These are phyloP conservation scores for Phyllotreta cruciferae DNA, from an alignment of 2,888 invertebrate genomes.

Conservation along the genomic window DNA sequence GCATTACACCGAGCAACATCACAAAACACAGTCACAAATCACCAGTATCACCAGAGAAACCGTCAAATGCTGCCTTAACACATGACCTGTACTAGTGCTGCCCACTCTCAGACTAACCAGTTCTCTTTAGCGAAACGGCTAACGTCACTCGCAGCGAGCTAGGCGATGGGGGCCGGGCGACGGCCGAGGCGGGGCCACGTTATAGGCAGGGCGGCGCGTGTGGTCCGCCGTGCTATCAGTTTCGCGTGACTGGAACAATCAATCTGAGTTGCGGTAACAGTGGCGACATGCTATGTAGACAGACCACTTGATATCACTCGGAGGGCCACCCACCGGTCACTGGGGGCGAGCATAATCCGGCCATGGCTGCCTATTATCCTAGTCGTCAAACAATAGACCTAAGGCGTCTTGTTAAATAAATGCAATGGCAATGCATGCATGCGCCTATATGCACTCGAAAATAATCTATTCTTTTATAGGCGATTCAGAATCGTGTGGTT, in stretches of 20 bases:
- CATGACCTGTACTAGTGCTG: conserved; percentile 41
- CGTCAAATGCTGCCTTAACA: conserved; percentile 36
- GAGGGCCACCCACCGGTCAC: conserved; percentile 55
- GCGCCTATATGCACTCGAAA: conserved; percentile 18
- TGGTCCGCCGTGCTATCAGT: conserved; percentile 57
- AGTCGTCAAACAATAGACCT: conserved; percentile 47
- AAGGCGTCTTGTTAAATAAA: conserved; percentile 30
- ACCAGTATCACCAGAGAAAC: conserved; percentile 36
- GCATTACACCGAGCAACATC: conserved; percentile 53
- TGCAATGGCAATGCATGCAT: conserved; percentile 31
- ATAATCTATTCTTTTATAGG: conserved; percentile 30
- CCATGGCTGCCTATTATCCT: conserved; percentile 51
- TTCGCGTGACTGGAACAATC: conserved; percentile 60
- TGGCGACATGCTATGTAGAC: conserved; percentile 62
- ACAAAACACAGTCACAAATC: conserved; percentile 47
- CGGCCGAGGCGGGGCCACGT: conserved; percentile 19
- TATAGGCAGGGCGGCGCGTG: conserved; percentile 52
- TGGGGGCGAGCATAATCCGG: conserved; percentile 55
- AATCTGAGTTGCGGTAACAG: conserved; percentile 61
- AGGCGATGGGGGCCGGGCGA: conserved; percentile 20
- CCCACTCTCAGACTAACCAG: conserved; percentile 41
- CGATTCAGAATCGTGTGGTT: conserved; percentile 6
- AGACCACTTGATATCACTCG: conserved; percentile 61
- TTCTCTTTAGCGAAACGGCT: conserved; percentile 24
- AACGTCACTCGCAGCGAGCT: conserved; percentile 30